These are phyloP conservation scores for Lindbergichthys nudifrons DNA, from an alignment of 2,797 vertebrate genomes.

Conservation along the genomic window DNA sequence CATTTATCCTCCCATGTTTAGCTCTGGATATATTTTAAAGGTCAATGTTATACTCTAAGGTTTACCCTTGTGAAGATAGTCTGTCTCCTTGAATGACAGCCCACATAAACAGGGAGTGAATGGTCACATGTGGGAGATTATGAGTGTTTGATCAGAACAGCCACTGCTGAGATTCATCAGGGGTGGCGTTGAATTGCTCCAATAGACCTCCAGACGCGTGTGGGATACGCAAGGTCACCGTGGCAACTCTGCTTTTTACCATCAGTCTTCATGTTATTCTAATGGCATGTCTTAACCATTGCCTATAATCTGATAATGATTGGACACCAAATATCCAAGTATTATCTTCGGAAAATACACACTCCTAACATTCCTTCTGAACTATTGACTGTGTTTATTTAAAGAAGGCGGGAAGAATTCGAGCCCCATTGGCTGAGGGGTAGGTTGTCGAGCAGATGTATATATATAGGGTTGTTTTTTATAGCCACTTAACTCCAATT, in stretches of 20 bases:
- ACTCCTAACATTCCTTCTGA: conserved; percentile 52
- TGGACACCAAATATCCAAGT: conserved; percentile 43
- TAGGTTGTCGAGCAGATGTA: conserved; percentile 50
- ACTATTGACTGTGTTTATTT: conserved; percentile 69
- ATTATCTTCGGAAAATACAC: conserved; percentile 72
- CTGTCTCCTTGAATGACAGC: conserved; percentile 41
- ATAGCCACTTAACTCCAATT: conserved; percentile 83
- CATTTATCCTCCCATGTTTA: background rate
- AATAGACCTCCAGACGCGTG: conserved; percentile 30
- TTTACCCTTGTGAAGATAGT: background rate
- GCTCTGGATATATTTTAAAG: conserved; percentile 18
- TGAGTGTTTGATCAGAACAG: conserved; percentile 56
- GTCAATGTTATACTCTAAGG: conserved; percentile 25
- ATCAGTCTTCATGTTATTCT: conserved; percentile 34
- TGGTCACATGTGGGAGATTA: conserved; percentile 42
- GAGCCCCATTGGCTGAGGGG: conserved; percentile 38
- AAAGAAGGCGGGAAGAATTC: conserved; percentile 51
- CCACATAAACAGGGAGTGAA: conserved; percentile 10
- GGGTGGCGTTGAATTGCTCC: background rate
- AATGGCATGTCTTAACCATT: conserved; percentile 23
- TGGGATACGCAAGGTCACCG: conserved; percentile 3
- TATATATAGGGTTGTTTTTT: conserved; percentile 58
- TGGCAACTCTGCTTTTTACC: conserved; percentile 22
- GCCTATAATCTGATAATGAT: conserved; percentile 64
- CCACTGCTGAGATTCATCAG: conserved; percentile 28